Evolutionary conservation across 2,888 invertebrate species (phyloP), one percentile per base, ranked within the genome.

Genomic region (Scaptodrosophila latifasciaeformis): DNA sequence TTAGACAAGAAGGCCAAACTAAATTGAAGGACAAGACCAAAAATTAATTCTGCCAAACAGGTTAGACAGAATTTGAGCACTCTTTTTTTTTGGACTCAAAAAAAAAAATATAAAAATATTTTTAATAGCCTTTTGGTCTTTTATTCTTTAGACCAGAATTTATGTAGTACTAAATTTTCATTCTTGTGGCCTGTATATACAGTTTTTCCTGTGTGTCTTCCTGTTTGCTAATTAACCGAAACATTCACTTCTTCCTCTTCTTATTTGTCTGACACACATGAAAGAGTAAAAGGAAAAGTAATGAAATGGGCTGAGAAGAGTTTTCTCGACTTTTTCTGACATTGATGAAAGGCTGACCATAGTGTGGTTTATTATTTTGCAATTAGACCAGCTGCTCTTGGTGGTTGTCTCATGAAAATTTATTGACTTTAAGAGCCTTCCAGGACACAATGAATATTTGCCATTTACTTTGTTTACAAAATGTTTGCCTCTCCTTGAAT

Each of bases 161-260:
- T 7, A n/a, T n/a, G n/a, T n/a, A n/a, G n/a, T n/a, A n/a, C n/a
- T n/a, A n/a, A n/a, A n/a, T n/a, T n/a, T n/a, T n/a, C n/a, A n/a
- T n/a, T n/a, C n/a, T n/a, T n/a, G n/a, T n/a, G n/a, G n/a, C n/a
- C n/a, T n/a, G n/a, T n/a, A n/a, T n/a, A n/a, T n/a, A n/a, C n/a
- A n/a, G n/a, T n/a, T n/a, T n/a, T 50, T 48, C 24, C 35, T 43
- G 42, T 53, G 43, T 47, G 57, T 39, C 59, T 52, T 18, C 59
- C 50, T 9, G 2, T 24, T 49, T 67, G 67, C 75, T 75, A 75
- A 75, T 75, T 77, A 75, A 75, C 75, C 80, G 80, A 80, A 75
- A 75, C 75, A 75, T 66, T 68, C 69, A 62, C 75, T 77, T 34
- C 78, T 74, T 66, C 59, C 3, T 12, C 2, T 34, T 5, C n/a